A percentile compares a stretch with the other conserved stretches of the same genome.
These are phyloP conservation scores for Gallinago solitaria DNA, from an alignment of 2,797 vertebrate species.

Conservation along the genomic window DNA sequence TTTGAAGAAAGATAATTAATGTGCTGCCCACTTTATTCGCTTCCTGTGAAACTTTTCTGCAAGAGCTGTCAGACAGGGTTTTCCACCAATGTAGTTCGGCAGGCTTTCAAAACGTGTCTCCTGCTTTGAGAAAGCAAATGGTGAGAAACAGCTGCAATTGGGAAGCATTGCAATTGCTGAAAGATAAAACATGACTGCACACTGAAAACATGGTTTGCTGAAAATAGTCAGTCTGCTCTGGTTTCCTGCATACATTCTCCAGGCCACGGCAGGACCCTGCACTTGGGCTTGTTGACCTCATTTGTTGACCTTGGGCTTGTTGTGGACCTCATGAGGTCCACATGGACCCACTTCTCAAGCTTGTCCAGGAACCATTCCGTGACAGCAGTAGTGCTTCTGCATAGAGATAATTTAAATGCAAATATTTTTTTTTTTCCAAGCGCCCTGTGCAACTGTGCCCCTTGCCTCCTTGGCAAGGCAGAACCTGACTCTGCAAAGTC, in stretches of 20 bases:
- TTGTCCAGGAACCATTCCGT: not conserved
- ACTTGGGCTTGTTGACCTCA: not conserved
- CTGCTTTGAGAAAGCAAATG: not conserved
- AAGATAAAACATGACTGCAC: not conserved
- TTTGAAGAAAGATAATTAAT: not conserved
- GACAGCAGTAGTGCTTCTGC: not conserved
- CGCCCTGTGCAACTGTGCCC: not conserved
- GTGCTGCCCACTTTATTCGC: not conserved
- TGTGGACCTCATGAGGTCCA: not conserved
- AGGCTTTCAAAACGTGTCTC: not conserved
- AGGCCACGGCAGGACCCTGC: not conserved
- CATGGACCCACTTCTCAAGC: not conserved
- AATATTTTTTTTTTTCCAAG: not conserved
- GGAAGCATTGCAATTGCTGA: not conserved
- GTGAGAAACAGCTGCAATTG: not conserved
- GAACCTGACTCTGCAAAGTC: not conserved
- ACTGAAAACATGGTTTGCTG: not conserved
- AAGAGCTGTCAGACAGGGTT: constrained; percentile 3
- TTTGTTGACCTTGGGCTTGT: not conserved
- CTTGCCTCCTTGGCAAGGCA: not conserved
- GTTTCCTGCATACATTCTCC: not conserved
- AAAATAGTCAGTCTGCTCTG: not conserved
- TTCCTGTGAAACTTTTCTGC: not conserved
- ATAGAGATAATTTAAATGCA: not conserved
- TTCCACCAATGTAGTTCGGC: not conserved